Conservation (phyloP, 53 echinoderm and acorn worm species). For the Luidia sarsii region DNA sequence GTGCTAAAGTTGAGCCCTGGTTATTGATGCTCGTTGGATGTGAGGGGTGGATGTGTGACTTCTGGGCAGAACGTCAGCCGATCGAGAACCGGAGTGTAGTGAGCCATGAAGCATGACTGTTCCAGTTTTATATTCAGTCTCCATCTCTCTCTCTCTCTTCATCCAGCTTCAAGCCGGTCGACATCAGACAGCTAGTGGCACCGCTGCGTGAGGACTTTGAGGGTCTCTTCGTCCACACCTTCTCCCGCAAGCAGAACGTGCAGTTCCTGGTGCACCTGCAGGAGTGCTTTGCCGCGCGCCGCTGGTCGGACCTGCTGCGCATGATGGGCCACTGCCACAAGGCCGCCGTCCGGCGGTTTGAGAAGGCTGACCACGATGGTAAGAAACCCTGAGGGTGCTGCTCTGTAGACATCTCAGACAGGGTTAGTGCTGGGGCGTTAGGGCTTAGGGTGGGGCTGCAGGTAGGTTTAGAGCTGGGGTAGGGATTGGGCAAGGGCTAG, state of each 20-base stretch:
- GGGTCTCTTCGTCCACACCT: conserved; percentile 74
- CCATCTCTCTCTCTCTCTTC: not conserved
- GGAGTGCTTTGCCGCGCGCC: conserved; percentile 65
- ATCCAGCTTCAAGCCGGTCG: conserved; percentile 80
- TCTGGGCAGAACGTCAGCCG: too few relatives aligned
- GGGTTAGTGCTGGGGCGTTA: too few relatives aligned
- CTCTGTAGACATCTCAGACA: too few relatives aligned
- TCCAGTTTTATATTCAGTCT: too few relatives aligned
- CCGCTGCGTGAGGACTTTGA: conserved; percentile 92
- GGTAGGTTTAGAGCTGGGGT: too few relatives aligned
- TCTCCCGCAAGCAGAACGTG: conserved; percentile 87
- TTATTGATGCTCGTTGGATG: too few relatives aligned
- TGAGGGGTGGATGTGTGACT: too few relatives aligned
- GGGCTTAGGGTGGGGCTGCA: too few relatives aligned
- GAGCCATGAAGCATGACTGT: too few relatives aligned
- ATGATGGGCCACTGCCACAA: conserved; percentile 79
- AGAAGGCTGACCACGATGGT: conserved; percentile 34
- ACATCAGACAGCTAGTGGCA: conserved; percentile 74
- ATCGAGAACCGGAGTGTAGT: too few relatives aligned
- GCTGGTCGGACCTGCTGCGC: conserved; percentile 81
- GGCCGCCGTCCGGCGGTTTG: conserved; percentile 61
- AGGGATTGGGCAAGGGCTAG: too few relatives aligned
- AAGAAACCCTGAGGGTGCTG: not conserved
- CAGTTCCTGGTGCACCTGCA: conserved; percentile 93
- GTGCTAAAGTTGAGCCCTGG: too few relatives aligned